These are phyloP conservation scores for Polyommatus icarus DNA, from an alignment of 2,888 invertebrate genomes.

Conservation along the genomic window DNA sequence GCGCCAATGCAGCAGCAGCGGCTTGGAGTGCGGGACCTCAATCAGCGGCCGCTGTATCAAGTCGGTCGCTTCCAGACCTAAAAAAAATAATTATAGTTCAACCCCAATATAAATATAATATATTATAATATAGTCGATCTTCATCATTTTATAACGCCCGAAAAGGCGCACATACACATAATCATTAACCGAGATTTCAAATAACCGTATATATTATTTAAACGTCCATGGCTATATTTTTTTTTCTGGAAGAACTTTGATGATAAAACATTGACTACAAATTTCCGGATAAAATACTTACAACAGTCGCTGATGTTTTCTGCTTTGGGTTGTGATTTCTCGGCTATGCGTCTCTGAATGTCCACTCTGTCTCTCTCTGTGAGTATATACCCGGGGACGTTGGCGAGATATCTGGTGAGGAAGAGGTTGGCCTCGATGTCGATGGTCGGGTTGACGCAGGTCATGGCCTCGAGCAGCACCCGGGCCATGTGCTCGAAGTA, in stretches of 20 bases:
- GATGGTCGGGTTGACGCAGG: slow-evolving; percentile 84
- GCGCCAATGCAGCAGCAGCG: slow-evolving; percentile 59
- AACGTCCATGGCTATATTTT: too few species aligned
- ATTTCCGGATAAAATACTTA: neutral
- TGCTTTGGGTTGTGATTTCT: slow-evolving; percentile 55
- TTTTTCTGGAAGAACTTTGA: too few species aligned
- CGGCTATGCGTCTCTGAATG: slow-evolving; percentile 52
- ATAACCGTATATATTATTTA: too few species aligned
- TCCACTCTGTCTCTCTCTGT: slow-evolving; percentile 57
- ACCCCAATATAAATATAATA: too few species aligned
- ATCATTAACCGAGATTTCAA: too few species aligned
- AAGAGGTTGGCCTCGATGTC: slow-evolving; percentile 74
- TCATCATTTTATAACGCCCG: too few species aligned
- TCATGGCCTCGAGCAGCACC: slow-evolving; percentile 84
- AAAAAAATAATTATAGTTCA: slow-evolving; percentile 32
- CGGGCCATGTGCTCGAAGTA: slow-evolving; percentile 84
- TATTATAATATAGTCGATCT: too few species aligned
- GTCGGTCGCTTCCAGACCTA: slow-evolving; percentile 58
- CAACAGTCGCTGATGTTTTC: slow-evolving; percentile 53
- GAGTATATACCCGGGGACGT: slow-evolving; percentile 79
- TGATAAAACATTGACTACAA: neutral
- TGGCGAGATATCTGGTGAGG: slow-evolving; percentile 77
- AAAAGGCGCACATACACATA: too few species aligned
- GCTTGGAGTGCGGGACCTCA: slow-evolving; percentile 52
- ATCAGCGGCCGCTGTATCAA: slow-evolving; percentile 53